phyloP scores from a whole-genome alignment of 2,888 invertebrate genomes.

The Portevinia maculata region DNA sequence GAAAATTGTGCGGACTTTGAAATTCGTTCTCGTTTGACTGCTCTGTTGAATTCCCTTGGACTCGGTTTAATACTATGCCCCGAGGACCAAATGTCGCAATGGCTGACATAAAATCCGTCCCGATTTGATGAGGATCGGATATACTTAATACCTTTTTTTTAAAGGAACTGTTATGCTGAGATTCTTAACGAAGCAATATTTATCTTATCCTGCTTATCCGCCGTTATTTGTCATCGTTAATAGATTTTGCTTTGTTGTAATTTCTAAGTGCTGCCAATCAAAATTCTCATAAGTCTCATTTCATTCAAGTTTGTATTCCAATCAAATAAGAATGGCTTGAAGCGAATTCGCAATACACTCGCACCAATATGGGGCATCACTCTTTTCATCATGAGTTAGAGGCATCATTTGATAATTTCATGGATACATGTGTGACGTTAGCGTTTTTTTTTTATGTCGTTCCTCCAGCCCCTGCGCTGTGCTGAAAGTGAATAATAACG shows the following conservation, averaged over 20 bases:
- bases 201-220: background rate
- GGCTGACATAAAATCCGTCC: slow-evolving; percentile 43
- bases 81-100: slow-evolving; percentile 30
- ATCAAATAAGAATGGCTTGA: slow-evolving; percentile 48
- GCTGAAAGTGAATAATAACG: slow-evolving; percentile 47
- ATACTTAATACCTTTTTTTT: slow-evolving; percentile 21
- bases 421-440: slow-evolving; percentile 6
- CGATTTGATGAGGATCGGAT: slow-evolving; percentile 55
- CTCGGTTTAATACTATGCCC: background rate
- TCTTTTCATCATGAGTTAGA: slow-evolving; percentile 17
- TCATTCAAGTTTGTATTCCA: slow-evolving; percentile 55
- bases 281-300: slow-evolving; percentile 6
- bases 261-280: slow-evolving; percentile 40
- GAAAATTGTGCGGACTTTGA: slow-evolving; percentile 9
- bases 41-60: background rate
- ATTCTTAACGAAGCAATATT: background rate
- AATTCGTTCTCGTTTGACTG: slow-evolving; percentile 18
- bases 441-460: slow-evolving; percentile 7
- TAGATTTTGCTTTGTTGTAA: slow-evolving; percentile 65
- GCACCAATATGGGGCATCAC: slow-evolving; percentile 8
- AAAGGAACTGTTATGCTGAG: background rate
- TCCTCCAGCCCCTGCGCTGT: background rate
- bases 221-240: slow-evolving; percentile 63
- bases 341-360: slow-evolving; percentile 61
- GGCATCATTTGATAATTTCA: slow-evolving; percentile 23